These are phyloP conservation scores for Limnodromus scolopaceus DNA, from an alignment of 2,797 vertebrate genomes.

Conservation along the genomic window DNA sequence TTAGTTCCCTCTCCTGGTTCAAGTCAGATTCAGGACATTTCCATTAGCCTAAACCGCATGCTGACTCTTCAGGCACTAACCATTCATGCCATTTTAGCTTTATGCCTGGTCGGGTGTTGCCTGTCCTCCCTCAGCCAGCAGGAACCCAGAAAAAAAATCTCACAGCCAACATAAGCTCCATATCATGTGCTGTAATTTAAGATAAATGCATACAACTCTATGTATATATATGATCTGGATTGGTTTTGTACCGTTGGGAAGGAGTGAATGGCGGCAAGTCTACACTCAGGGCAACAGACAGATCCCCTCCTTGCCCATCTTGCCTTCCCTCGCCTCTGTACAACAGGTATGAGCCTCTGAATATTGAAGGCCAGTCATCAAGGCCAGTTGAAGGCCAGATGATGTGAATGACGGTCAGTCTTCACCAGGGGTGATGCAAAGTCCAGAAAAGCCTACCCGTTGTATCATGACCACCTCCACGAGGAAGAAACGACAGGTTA, in stretches of 20 bases:
- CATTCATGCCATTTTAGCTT: background rate
- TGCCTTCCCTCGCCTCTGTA: background rate
- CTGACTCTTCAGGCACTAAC: background rate
- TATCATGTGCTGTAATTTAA: background rate
- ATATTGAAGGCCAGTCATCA: background rate
- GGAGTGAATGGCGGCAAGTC: background rate
- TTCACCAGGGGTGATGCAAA: background rate
- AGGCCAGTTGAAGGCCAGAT: background rate
- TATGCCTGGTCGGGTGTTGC: background rate
- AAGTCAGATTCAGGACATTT: background rate
- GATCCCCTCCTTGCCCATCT: background rate
- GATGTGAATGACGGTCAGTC: background rate
- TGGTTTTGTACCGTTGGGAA: background rate
- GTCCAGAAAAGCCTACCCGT: background rate
- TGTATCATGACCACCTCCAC: background rate
- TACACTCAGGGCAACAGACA: rapidly evolving
- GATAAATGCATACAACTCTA: background rate
- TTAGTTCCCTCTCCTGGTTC: background rate
- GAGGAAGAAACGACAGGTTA: background rate
- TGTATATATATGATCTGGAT: background rate
- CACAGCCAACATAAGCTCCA: background rate
- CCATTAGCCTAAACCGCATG: background rate
- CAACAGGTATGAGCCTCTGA: background rate
- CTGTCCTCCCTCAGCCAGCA: background rate
- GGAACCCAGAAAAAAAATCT: background rate